Percentiles rank a stretch among this genome's conserved stretches.
Evolutionary conservation across 2,113 vertebrate genomes (phyloP).

Genomic region (Girardinichthys multiradiatus): DNA sequence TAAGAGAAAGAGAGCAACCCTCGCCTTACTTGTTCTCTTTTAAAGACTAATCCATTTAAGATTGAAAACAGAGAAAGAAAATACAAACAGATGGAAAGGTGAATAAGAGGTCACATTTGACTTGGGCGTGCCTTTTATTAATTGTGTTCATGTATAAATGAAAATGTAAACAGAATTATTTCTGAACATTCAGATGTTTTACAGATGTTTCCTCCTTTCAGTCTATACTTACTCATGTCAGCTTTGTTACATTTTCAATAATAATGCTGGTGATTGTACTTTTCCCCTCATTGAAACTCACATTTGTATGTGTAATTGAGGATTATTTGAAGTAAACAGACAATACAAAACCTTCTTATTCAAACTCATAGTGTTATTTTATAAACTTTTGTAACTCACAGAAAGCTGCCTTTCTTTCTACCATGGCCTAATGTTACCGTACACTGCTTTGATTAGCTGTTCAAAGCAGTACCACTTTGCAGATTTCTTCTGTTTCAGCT

Average conservation of each 20-base stretch:
- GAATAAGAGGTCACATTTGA: constrained; percentile 60
- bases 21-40: constrained; percentile 34
- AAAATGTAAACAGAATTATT: constrained; percentile 53
- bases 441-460: constrained; percentile 48
- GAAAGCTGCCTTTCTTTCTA: constrained; percentile 6
- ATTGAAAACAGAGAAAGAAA: constrained; percentile 15
- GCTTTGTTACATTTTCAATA: constrained; percentile 45
- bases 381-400: constrained; percentile 5
- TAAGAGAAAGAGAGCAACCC: constrained; percentile 1
- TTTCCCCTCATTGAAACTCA: constrained; percentile 41
- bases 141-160: constrained; percentile 59
- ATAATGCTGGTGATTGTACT: constrained; percentile 36
- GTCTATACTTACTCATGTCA: constrained; percentile 22
- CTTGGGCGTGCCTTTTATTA: constrained; percentile 68
- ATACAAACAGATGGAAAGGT: constrained; percentile 10
- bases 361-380: background rate
- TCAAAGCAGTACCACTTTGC: background rate
- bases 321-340: constrained; percentile 55
- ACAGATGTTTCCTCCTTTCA: constrained; percentile 27
- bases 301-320: constrained; percentile 63
- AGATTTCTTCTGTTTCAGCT: background rate
- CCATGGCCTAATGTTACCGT: constrained; percentile 36
- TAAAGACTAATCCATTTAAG: constrained; percentile 32
- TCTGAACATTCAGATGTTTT: constrained; percentile 38
- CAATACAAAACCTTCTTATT: background rate